Evolutionary conservation across 2,888 invertebrate genomes (phyloP).

Genomic region (Gastrophysa polygoni): DNA sequence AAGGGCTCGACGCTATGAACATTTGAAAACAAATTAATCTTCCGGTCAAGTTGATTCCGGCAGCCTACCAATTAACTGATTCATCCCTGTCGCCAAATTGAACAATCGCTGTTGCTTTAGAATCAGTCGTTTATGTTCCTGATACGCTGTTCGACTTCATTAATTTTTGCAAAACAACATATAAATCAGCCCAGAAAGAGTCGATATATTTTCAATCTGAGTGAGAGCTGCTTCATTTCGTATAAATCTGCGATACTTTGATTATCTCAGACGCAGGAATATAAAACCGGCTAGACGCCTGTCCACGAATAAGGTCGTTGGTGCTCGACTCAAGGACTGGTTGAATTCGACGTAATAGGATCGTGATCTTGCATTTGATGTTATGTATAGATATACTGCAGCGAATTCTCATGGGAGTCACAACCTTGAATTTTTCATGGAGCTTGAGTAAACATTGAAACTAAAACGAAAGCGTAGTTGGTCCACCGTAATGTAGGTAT

Average conservation of each 20-base stretch:
- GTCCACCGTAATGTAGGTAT: no score
- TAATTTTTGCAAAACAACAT: neutral
- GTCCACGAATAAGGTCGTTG: neutral
- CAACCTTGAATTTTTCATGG: no score
- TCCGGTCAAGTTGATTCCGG: no score
- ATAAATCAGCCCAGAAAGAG: neutral
- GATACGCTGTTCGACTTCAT: neutral
- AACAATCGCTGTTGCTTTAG: no score
- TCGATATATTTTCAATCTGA: neutral
- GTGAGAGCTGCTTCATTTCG: neutral
- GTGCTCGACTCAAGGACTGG: neutral
- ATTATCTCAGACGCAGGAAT: neutral
- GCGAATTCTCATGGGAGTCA: no score
- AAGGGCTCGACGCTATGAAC: no score
- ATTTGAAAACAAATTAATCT: no score
- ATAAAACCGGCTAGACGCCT: neutral
- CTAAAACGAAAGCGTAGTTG: no score
- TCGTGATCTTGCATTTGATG: constrained; percentile 12
- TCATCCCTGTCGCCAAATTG: neutral
- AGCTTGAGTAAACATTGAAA: no score
- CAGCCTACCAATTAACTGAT: neutral
- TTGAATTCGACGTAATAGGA: neutral
- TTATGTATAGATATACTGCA: no score
- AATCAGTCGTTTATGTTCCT: no score
- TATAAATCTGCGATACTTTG: neutral